A percentile compares a stretch with the other conserved stretches of the same genome.
Conservation (phyloP, 2,113 vertebrate species). For the Callorhinus ursinus region DNA sequence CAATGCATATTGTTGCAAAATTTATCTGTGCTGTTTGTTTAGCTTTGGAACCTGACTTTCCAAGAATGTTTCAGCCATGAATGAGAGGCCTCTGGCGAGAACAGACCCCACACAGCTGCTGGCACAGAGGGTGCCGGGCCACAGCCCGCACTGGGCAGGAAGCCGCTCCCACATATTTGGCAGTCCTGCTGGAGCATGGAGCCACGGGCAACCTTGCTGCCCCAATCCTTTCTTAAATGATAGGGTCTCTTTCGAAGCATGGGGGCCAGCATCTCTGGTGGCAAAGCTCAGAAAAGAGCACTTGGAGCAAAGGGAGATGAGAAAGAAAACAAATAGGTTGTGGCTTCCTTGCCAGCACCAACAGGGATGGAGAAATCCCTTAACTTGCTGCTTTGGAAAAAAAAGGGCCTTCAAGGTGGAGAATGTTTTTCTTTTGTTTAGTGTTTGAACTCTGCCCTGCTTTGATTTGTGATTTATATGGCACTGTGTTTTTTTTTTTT, state of each 20-base stretch:
- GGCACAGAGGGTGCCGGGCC: neutral
- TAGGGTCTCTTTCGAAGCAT: neutral
- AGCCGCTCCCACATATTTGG: slow-evolving; percentile 40
- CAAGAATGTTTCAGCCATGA: slow-evolving; percentile 53
- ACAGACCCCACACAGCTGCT: slow-evolving; percentile 26
- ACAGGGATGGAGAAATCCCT: slow-evolving; percentile 6
- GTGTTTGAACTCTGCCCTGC: slow-evolving; percentile 21
- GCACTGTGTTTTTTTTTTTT: neutral
- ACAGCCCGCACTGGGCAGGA: neutral
- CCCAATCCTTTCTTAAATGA: slow-evolving; percentile 11
- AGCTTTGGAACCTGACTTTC: slow-evolving; percentile 50
- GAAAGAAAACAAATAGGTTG: neutral
- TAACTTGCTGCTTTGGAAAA: slow-evolving; percentile 12
- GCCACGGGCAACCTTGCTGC: neutral
- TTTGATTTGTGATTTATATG: slow-evolving; percentile 37
- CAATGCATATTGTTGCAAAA: neutral
- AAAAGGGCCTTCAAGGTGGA: neutral
- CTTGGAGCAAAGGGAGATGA: neutral
- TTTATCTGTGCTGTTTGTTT: slow-evolving; percentile 33
- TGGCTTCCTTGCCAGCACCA: neutral
- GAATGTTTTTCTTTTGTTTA: slow-evolving; percentile 45
- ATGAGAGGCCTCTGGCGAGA: neutral
- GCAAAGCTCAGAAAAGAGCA: neutral
- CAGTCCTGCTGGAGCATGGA: neutral
- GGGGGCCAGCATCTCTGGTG: neutral